Percentiles rank a stretch among this genome's conserved stretches.
These are phyloP conservation scores for Catostylus mosaicus DNA, from an alignment of 30 jellyfish, hydroid and myxozoan species.

Conservation along the genomic window DNA sequence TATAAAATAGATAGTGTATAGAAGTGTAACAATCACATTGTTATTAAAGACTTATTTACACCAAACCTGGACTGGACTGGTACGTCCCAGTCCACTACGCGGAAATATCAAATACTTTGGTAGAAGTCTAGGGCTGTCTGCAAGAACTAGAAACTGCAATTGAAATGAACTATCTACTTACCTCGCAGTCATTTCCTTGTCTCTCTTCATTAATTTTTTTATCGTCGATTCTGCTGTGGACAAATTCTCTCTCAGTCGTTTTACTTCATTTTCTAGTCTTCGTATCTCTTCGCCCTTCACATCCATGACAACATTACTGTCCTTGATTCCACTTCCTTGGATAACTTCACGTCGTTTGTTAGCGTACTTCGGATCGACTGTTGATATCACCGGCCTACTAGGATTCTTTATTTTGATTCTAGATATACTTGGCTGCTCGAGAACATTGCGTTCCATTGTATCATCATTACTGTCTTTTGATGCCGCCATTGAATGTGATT, in stretches of 20 bases:
- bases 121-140: too few relatives aligned
- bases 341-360: conserved; percentile 16
- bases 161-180: conserved; percentile 1
- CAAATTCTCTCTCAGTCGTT: conserved; percentile 74
- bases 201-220: conserved; percentile 71
- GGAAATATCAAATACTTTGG: too few relatives aligned
- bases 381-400: conserved; percentile 68
- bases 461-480: conserved; percentile 9
- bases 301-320: conserved; percentile 11
- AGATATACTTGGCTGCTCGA: conserved; percentile 57
- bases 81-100: too few relatives aligned
- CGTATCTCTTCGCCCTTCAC: conserved; percentile 54
- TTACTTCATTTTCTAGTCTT: conserved; percentile 71
- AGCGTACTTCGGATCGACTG: conserved; percentile 39
- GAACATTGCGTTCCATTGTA: conserved; percentile 5
- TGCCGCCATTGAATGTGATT: conserved; percentile 10
- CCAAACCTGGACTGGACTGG: too few relatives aligned
- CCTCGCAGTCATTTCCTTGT: conserved; percentile 84
- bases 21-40: too few relatives aligned
- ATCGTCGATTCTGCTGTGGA: conserved; percentile 81
- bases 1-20: too few relatives aligned
- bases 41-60: too few relatives aligned
- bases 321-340: conserved; percentile 31
- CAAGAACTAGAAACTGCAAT: neutral
- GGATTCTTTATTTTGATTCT: conserved; percentile 32